Evolutionary conservation across 1,140 invertebrate species (phyloP).

Genomic region (Sarcophaga peregrina): DNA sequence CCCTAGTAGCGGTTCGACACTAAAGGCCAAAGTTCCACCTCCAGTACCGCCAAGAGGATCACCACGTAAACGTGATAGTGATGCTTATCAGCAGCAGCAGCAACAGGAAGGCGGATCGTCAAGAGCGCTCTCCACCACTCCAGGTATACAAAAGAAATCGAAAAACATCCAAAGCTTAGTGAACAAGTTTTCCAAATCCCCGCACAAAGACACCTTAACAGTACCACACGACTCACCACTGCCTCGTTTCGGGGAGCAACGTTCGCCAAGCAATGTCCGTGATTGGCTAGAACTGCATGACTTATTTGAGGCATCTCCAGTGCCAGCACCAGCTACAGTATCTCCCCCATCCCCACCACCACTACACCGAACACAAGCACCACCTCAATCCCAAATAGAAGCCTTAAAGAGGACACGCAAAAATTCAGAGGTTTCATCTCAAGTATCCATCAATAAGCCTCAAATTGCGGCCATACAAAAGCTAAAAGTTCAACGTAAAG

Average conservation of each 20-base stretch:
- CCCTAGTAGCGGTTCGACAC: slow-evolving; percentile 35
- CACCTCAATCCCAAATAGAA: not conserved
- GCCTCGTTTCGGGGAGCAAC: slow-evolving; percentile 59
- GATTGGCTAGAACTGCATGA: slow-evolving; percentile 65
- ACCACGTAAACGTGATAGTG: slow-evolving; percentile 68
- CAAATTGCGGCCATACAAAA: slow-evolving; percentile 36
- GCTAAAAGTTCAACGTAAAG: slow-evolving; percentile 48
- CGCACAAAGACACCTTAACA: slow-evolving; percentile 29
- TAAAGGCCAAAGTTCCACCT: slow-evolving; percentile 78
- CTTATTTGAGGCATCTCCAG: slow-evolving; percentile 51
- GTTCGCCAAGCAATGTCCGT: slow-evolving; percentile 63
- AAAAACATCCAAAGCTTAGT: slow-evolving; percentile 34
- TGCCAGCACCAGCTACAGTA: slow-evolving; percentile 8
- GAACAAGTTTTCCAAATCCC: slow-evolving; percentile 3
- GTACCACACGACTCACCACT: slow-evolving; percentile 6
- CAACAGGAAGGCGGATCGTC: slow-evolving; percentile 1
- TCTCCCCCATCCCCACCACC: slow-evolving; percentile 33
- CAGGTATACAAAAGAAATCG: slow-evolving; percentile 53
- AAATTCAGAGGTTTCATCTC: not conserved
- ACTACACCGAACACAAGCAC: not conserved
- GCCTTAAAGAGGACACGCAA: not conserved
- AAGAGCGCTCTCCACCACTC: slow-evolving; percentile 50
- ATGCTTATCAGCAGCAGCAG: slow-evolving; percentile 43
- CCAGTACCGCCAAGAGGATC: slow-evolving; percentile 85
- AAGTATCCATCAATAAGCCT: not conserved